Base-by-base conservation (phyloP, 1,140 invertebrate species). In the Stegodyphus mimosarum region DNA sequence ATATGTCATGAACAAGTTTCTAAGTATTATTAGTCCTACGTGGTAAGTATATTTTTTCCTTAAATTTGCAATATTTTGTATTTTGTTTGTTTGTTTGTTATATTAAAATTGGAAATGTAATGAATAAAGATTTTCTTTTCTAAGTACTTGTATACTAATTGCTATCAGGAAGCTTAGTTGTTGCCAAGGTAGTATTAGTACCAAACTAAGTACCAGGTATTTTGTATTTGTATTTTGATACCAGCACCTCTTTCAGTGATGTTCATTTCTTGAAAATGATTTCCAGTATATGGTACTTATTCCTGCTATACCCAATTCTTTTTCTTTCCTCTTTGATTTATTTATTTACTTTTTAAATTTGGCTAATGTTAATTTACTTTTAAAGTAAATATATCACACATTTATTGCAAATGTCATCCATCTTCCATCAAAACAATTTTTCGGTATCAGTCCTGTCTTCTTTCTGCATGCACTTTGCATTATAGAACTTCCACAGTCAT, bases 1-100 rank as follows among this genome's bases (percentile, higher is more conserved):
- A 11, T 70, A 75, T 75, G 72, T 50, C 18, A 17, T 69, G n/a
- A 84, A 55, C 17, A 84, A 76, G 60, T 70, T 84, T 6, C 53
- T 84, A 11, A 48, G 81, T 4, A 69, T 18, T 55, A 33, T 84
- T 55, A 74, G 50, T 52, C 55, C 72, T 60, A 6, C 64, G 52
- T 69, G 73, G 81, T 75, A 75, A 76, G n/a, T 13, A 51, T 11
- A 51, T 18, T 2, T 60, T 60, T 33, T 33, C 33, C 33, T 33
- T 33, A 33, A 33, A 33, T 33, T 33, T 33, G 33, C 33, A n/a
- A n/a, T n/a, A n/a, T n/a, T n/a, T n/a, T n/a, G n/a, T n/a, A n/a
- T n/a, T n/a, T n/a, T n/a, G n/a, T n/a, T n/a, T n/a, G n/a, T n/a
- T n/a, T n/a, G n/a, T n/a, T n/a, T n/a, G n/a, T n/a, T n/a, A n/a